Evolutionary conservation across 2,113 vertebrate genomes (phyloP).

Genomic region (Ornithorhynchus anatinus): DNA sequence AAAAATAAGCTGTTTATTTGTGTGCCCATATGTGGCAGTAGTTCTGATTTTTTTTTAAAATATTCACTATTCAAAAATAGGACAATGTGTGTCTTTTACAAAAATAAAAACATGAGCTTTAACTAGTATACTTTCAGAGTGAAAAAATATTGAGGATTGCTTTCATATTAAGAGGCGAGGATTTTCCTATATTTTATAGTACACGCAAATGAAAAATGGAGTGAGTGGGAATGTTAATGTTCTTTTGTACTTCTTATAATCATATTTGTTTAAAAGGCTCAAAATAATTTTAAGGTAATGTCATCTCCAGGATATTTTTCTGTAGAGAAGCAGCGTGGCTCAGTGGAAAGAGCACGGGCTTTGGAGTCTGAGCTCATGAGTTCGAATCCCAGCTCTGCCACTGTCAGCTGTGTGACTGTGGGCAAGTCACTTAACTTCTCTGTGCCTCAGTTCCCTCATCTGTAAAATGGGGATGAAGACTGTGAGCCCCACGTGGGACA

Average conservation of each 20-base stretch:
- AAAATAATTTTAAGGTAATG: not conserved
- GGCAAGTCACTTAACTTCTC: too few species aligned
- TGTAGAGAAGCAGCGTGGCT: too few species aligned
- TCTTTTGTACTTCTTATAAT: not conserved
- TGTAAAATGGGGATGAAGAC: too few species aligned
- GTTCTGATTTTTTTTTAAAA: constrained; percentile 1
- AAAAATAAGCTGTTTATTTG: not conserved
- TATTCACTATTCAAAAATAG: not conserved
- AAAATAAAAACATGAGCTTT: not conserved
- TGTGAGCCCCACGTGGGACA: too few species aligned
- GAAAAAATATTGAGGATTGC: not conserved
- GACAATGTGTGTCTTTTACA: not conserved
- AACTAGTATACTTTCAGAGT: not conserved
- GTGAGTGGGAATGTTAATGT: not conserved
- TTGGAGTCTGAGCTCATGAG: too few species aligned
- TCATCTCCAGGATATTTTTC: too few species aligned
- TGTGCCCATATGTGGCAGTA: not conserved
- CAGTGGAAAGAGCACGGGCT: too few species aligned
- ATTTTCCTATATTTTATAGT: not conserved
- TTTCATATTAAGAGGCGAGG: not conserved
- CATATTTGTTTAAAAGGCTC: not conserved
- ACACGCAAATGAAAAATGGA: not conserved
- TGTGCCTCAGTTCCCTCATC: too few species aligned
- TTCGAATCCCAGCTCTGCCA: too few species aligned
- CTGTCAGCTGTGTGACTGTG: too few species aligned